Percentiles rank a stretch among this genome's conserved stretches.
These are phyloP conservation scores for Alfaro cultratus DNA, from an alignment of 2,797 vertebrate species.

Conservation along the genomic window DNA sequence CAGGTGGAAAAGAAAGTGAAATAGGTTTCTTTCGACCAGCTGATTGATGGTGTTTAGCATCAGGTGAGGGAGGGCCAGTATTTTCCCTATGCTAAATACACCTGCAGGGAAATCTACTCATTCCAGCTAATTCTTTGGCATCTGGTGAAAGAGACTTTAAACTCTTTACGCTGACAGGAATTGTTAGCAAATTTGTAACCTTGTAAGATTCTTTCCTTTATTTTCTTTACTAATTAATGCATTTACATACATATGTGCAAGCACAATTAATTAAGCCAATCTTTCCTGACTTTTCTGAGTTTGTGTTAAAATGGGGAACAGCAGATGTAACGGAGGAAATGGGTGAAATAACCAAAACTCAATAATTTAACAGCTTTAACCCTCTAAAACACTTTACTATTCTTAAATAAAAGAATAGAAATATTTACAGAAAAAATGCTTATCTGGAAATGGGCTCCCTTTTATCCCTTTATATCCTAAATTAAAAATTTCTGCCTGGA, in stretches of 20 bases:
- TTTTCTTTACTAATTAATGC: not conserved
- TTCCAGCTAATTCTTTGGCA: not conserved
- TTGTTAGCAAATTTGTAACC: not conserved
- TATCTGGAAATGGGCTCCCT: too few relatives aligned
- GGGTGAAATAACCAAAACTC: not conserved
- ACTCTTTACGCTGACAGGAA: not conserved
- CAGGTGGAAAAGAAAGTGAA: not conserved
- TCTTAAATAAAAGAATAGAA: not conserved
- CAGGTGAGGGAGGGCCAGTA: not conserved
- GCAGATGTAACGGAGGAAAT: not conserved
- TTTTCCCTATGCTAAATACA: not conserved
- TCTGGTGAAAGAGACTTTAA: not conserved
- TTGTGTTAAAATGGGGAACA: not conserved
- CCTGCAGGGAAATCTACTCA: not conserved
- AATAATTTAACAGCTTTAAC: not conserved
- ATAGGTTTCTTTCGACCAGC: not conserved
- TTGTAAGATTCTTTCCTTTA: not conserved
- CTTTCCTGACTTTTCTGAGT: not conserved
- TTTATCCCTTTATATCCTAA: too few relatives aligned
- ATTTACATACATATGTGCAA: not conserved
- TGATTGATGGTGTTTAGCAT: not conserved
- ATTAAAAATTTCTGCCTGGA: too few relatives aligned
- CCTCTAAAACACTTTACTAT: not conserved
- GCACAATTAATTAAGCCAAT: not conserved
- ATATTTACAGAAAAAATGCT: not conserved